These are phyloP conservation scores for Acanthosepion lycidas DNA, from an alignment of 2,888 invertebrate genomes.

Conservation along the genomic window DNA sequence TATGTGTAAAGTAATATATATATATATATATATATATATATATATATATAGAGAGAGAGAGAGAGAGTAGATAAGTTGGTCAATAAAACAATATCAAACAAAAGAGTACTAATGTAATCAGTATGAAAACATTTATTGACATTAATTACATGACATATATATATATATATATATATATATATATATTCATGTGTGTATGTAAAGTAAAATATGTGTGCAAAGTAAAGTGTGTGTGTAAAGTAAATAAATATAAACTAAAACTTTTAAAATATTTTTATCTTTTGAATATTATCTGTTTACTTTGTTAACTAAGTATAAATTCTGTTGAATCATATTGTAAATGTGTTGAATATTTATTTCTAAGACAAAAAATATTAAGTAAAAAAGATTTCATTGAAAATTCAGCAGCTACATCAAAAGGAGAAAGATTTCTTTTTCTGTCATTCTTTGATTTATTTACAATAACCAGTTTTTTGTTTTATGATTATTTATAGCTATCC, in stretches of 20 bases:
- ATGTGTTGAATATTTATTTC: conserved; percentile 4
- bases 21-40: too few species aligned
- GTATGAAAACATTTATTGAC: too few species aligned
- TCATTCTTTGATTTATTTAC: not conserved
- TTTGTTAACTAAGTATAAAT: not conserved
- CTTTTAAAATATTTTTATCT: not conserved
- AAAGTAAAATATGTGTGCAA: too few species aligned
- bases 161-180: too few species aligned
- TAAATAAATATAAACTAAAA: not conserved
- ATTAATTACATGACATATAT: too few species aligned
- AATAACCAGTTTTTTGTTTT: not conserved
- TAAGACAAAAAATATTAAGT: not conserved
- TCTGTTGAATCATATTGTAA: not conserved
- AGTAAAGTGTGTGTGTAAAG: not conserved
- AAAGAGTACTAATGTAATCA: too few species aligned
- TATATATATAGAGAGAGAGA: too few species aligned
- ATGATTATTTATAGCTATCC: not conserved
- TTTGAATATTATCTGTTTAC: not conserved
- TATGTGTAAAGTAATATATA: too few species aligned
- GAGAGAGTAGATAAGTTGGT: too few species aligned
- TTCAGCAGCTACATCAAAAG: not conserved
- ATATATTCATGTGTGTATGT: too few species aligned
- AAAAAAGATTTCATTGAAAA: not conserved
- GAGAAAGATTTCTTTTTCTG: not conserved
- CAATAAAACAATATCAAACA: too few species aligned